Evolutionary conservation across 2,113 vertebrate genomes (phyloP), one percentile per base, ranked within the genome.

Genomic region (Entosphenus tridentatus): DNA sequence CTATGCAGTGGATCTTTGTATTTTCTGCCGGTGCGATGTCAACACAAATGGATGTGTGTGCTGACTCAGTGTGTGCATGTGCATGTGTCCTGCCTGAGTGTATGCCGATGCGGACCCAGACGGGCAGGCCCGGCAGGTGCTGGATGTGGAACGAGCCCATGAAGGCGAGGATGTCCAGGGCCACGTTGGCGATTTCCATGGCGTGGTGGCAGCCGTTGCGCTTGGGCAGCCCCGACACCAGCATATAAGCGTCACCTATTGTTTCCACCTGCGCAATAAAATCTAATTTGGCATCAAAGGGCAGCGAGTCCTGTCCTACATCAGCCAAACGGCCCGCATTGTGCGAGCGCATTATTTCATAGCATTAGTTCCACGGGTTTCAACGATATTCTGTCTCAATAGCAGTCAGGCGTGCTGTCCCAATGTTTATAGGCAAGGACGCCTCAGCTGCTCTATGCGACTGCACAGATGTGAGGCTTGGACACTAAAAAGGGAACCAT

Each of bases 211-310:
- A 84, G 6, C 92, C 93, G 1, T 96, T 98, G 18, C 90, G 82
- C 67, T 82, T 87, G 1, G 93, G 93, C 74, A 98, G 81, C 72
- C 93, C 92, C 2, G 92, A 96, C 5, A 82, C 90, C 69, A 98
- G 91, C 90, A 96, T 96, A 74, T 96, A 98, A 0, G 92, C 90
- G 70, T 96, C 93, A 9, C 93, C 92, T 65, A 98, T 96, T 9
- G 90, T 98, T 78, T 98, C 93, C 68, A 98, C 93, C 93, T 96
- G 73, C 55, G 59, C 70, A 67, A 73, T 39, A 39, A 39, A 39
- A 39, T 39, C 39, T 5, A 39, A 39, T 39, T 39, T 39, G 39
- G 39, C 39, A 39, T 39, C 39, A 39, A 39, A 39, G 39, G 39
- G 39, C 39, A 39, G 39, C 39, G 6, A 2, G 39, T 39, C 39